phyloP scores from a whole-genome alignment of 2,797 vertebrate species.

The Lutjanus argentimaculatus region DNA sequence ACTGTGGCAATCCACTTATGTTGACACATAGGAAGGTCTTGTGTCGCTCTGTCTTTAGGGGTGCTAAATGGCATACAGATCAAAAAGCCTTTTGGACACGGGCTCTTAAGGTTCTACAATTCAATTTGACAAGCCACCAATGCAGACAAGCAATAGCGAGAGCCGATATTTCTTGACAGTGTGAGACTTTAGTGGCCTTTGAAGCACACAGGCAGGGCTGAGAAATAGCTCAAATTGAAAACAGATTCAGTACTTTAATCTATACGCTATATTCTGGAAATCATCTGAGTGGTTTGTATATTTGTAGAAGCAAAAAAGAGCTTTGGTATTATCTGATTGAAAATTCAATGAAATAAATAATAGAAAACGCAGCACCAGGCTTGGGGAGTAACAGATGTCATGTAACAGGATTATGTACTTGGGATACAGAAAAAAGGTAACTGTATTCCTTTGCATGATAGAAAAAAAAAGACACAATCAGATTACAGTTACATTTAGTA shows the following conservation, averaged over 20 bases:
- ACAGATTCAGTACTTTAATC: neutral
- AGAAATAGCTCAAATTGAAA: neutral
- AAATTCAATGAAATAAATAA: neutral
- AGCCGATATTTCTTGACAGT: constrained; percentile 24
- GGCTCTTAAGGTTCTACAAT: constrained; percentile 30
- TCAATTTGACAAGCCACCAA: constrained; percentile 51
- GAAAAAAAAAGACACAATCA: too few relatives aligned
- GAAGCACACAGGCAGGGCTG: neutral
- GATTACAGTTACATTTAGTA: too few relatives aligned
- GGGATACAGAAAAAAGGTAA: too few relatives aligned
- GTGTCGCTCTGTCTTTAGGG: constrained; percentile 39
- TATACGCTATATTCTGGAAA: neutral
- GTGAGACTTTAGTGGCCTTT: constrained; percentile 32
- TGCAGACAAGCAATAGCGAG: constrained; percentile 23
- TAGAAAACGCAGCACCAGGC: too few relatives aligned
- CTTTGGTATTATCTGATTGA: neutral
- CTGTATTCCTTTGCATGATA: too few relatives aligned
- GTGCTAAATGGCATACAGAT: constrained; percentile 40
- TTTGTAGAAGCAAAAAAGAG: neutral
- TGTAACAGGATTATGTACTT: too few relatives aligned
- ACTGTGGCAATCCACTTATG: constrained; percentile 60
- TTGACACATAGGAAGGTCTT: constrained; percentile 48
- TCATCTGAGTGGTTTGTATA: neutral
- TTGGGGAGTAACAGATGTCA: too few relatives aligned
- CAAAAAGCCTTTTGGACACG: constrained; percentile 48